A percentile compares a stretch with the other conserved stretches of the same genome.
phyloP scores from a whole-genome alignment of 2,113 vertebrate genomes.

The Boulengerochromis microlepis region DNA sequence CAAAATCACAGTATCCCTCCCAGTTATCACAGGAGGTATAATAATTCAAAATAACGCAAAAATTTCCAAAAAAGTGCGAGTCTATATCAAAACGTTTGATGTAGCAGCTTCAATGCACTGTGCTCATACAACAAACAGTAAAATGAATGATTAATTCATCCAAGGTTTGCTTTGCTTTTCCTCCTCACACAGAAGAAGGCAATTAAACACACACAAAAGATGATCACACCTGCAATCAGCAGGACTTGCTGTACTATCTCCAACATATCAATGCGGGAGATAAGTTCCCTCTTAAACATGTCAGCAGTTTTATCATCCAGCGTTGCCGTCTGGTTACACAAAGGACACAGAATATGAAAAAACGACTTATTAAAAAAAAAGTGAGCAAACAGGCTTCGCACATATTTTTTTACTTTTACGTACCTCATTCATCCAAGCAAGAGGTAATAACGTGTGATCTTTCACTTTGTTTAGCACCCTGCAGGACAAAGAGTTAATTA shows the following conservation, averaged over 20 bases:
- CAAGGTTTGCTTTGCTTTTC: background rate
- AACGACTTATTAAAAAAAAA: background rate
- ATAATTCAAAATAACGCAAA: constrained; percentile 34
- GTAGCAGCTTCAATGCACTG: constrained; percentile 21
- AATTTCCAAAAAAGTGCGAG: constrained; percentile 49
- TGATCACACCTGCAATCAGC: constrained; percentile 62
- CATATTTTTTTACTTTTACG: constrained; percentile 16
- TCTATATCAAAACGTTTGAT: constrained; percentile 40
- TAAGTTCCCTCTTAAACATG: constrained; percentile 76
- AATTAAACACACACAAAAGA: constrained; percentile 71
- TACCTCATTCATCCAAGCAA: constrained; percentile 95
- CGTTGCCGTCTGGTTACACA: constrained; percentile 72
- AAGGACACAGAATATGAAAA: background rate
- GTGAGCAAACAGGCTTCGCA: background rate
- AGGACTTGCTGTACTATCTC: constrained; percentile 64
- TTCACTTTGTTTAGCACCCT: constrained; percentile 78
- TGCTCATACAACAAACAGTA: background rate
- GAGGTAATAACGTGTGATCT: constrained; percentile 76
- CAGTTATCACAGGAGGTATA: constrained; percentile 1
- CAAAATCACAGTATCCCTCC: constrained; percentile 57
- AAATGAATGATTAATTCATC: constrained; percentile 36
- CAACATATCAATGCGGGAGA: constrained; percentile 66
- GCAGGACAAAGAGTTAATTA: constrained; percentile 28
- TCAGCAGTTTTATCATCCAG: constrained; percentile 81
- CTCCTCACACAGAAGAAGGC: constrained; percentile 62